Evolutionary conservation across 2,797 vertebrate genomes (phyloP).

Genomic region (Buphagus erythrorhynchus): DNA sequence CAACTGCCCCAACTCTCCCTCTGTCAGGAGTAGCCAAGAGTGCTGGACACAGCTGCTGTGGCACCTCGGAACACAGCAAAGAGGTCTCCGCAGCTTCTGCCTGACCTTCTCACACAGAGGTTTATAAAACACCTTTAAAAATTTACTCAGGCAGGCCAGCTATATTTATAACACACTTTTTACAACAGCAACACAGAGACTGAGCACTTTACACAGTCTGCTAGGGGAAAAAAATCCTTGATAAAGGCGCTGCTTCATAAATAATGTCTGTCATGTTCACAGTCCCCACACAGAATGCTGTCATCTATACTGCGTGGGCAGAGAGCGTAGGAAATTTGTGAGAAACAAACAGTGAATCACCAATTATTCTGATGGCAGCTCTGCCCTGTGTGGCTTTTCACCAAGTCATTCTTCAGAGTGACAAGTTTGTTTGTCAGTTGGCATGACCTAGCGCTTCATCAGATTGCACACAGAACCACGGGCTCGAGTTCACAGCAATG

Average conservation of each 20-base stretch:
- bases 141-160: not conserved
- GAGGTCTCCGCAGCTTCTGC: not conserved
- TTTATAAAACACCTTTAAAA: conserved; percentile 40
- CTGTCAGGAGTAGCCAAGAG: conserved; percentile 64
- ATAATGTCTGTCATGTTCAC: conserved; percentile 33
- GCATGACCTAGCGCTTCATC: not conserved
- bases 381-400: not conserved
- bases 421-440: conserved; percentile 13
- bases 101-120: not conserved
- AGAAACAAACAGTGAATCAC: conserved; percentile 56
- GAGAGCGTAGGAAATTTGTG: not conserved
- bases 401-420: conserved; percentile 33
- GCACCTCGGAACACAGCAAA: conserved; percentile 23
- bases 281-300: not conserved
- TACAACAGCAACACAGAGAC: conserved; percentile 22
- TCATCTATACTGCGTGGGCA: not conserved
- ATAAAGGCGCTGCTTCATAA: conserved; percentile 50
- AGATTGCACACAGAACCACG: not conserved
- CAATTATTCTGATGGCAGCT: conserved; percentile 15
- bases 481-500: not conserved
- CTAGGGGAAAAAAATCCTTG: not conserved
- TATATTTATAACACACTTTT: not conserved
- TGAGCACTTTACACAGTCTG: conserved; percentile 22
- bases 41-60: conserved; percentile 37
- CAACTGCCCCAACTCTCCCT: conserved; percentile 46